Conservation (phyloP, 2,888 invertebrate genomes). For the Metopia argyrocephala region DNA sequence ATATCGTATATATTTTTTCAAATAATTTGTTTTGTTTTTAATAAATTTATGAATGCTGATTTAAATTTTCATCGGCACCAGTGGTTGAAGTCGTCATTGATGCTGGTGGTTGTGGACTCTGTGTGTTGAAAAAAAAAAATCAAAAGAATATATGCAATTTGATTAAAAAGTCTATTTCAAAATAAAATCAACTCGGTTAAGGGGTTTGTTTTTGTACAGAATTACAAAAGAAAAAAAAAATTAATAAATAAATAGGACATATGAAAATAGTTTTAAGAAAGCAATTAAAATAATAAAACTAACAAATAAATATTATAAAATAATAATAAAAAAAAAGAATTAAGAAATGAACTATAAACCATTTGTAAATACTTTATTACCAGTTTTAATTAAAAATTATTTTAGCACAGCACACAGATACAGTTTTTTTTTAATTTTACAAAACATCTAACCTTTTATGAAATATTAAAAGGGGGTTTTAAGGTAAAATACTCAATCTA, state of each 20-base stretch:
- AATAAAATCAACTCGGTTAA: constrained; percentile 1
- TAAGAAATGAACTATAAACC: constrained; percentile 17
- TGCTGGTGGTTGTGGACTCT: constrained; percentile 86
- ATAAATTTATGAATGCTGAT: constrained; percentile 80
- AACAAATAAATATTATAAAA: constrained; percentile 66
- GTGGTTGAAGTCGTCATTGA: constrained; percentile 80
- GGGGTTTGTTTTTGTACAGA: constrained; percentile 34
- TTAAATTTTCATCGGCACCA: constrained; percentile 87
- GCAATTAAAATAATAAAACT: constrained; percentile 65
- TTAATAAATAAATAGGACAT: constrained; percentile 39
- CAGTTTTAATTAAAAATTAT: constrained; percentile 33
- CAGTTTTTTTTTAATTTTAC: constrained; percentile 45
- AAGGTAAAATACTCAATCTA: not conserved
- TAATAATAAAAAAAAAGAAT: constrained; percentile 42
- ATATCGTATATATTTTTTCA: constrained; percentile 43
- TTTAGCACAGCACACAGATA: constrained; percentile 59
- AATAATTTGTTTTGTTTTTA: constrained; percentile 17
- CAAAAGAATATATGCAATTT: constrained; percentile 60
- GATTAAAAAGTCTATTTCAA: constrained; percentile 53
- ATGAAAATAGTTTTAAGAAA: no score
- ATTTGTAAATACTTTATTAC: constrained; percentile 35
- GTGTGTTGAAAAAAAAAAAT: constrained; percentile 74
- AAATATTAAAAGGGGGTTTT: not conserved
- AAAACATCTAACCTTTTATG: not conserved
- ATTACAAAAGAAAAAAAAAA: constrained; percentile 13